Percentiles rank a stretch among this genome's conserved stretches.
These are phyloP conservation scores for Heteronetta atricapilla DNA, from an alignment of 2,113 vertebrate species.

Conservation along the genomic window DNA sequence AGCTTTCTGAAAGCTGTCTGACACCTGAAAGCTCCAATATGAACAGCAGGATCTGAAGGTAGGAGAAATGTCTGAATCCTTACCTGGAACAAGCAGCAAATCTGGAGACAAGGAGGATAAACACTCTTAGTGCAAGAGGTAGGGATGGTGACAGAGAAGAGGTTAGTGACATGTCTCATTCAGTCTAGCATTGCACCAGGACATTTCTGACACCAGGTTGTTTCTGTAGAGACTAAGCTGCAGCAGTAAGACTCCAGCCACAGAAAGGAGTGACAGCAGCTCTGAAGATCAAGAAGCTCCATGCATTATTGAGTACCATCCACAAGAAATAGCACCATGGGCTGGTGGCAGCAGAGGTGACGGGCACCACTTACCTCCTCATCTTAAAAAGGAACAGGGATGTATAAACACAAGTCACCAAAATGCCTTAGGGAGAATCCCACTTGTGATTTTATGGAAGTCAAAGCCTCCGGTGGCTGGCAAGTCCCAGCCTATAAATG, in stretches of 20 bases:
- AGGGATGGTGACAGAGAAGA: neutral
- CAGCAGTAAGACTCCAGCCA: neutral
- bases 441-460: neutral
- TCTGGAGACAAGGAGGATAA: neutral
- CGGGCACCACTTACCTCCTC: neutral
- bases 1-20: neutral
- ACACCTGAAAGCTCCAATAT: neutral
- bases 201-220: neutral
- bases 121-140: neutral
- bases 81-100: neutral
- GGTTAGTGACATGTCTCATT: neutral
- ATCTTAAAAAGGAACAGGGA: too few relatives aligned
- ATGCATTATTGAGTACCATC: neutral
- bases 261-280: neutral
- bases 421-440: neutral
- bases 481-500: neutral
- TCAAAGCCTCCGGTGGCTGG: too few relatives aligned
- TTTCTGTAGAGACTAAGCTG: neutral
- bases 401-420: neutral
- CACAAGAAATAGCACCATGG: accelerated
- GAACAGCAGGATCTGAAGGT: neutral
- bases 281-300: neutral
- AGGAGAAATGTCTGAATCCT: neutral
- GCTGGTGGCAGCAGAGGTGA: neutral
- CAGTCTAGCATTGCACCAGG: neutral